These are phyloP conservation scores for Drosophila basisetae DNA, from an alignment of 2,888 invertebrate species.

Conservation along the genomic window DNA sequence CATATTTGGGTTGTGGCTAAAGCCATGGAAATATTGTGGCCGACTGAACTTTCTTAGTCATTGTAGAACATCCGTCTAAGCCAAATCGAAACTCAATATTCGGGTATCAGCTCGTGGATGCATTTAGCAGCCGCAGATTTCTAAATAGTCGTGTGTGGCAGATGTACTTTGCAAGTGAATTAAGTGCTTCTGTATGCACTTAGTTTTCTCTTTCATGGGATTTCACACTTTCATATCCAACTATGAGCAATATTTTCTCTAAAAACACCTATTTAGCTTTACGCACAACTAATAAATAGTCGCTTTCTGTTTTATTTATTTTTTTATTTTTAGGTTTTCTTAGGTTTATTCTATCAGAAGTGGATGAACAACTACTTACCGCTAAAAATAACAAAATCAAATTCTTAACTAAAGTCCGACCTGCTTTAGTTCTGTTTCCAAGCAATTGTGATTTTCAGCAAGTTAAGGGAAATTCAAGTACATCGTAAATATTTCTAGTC, in stretches of 20 bases:
- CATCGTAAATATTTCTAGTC: constrained; percentile 3
- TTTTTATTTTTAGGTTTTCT: background rate
- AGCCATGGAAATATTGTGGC: too few species aligned
- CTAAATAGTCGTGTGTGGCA: background rate
- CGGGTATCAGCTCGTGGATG: background rate
- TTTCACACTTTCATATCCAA: background rate
- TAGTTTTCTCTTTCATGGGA: background rate
- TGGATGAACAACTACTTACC: background rate
- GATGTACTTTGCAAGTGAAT: background rate
- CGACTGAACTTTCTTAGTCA: background rate
- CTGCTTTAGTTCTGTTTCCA: background rate
- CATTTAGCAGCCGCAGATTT: background rate
- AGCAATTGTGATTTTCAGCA: background rate
- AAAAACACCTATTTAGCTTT: background rate
- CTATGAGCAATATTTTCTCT: background rate
- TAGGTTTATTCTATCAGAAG: background rate
- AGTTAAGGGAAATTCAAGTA: constrained; percentile 12
- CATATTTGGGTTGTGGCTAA: too few species aligned
- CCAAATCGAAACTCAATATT: background rate
- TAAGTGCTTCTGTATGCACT: background rate
- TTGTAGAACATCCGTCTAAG: background rate
- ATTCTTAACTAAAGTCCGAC: background rate
- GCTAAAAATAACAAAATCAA: constrained; percentile 1
- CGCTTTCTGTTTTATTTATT: background rate
- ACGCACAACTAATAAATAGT: background rate